Evolutionary conservation across 1,140 invertebrate genomes (phyloP).

Genomic region (Monochamus saltuarius): DNA sequence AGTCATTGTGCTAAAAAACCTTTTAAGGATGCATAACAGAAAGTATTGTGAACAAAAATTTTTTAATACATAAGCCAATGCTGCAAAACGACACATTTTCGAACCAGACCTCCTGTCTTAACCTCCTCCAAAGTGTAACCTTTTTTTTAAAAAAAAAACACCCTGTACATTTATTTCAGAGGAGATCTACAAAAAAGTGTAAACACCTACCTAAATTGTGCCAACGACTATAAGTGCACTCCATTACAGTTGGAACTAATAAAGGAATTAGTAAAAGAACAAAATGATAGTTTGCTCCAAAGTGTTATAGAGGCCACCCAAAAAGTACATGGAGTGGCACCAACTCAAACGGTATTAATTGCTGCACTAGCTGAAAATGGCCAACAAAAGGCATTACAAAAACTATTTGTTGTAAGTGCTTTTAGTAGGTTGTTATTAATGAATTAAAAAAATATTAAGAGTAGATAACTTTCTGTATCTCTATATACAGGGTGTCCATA

Average conservation of each 20-base stretch:
- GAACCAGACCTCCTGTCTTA: too few relatives aligned
- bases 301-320: slow-evolving; percentile 49
- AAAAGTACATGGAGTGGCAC: slow-evolving; percentile 51
- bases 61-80: too few relatives aligned
- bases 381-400: slow-evolving; percentile 53
- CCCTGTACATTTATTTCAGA: slow-evolving; percentile 45
- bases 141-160: too few relatives aligned
- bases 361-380: slow-evolving; percentile 56
- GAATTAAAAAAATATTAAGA: not conserved
- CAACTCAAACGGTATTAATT: slow-evolving; percentile 54
- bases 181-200: slow-evolving; percentile 54
- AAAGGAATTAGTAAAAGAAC: slow-evolving; percentile 48
- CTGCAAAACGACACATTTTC: too few relatives aligned
- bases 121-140: too few relatives aligned
- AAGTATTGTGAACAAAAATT: too few relatives aligned
- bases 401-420: slow-evolving; percentile 49
- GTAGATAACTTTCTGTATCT: too few relatives aligned
- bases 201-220: slow-evolving; percentile 50
- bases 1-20: too few relatives aligned
- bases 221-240: slow-evolving; percentile 53
- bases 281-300: slow-evolving; percentile 50
- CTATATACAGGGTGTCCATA: too few relatives aligned
- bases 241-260: slow-evolving; percentile 60
- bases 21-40: too few relatives aligned
- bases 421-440: not conserved